Evolutionary conservation across 2,797 vertebrate species (phyloP), one percentile per base, ranked within the genome.

Genomic region (Octomys mimax): DNA sequence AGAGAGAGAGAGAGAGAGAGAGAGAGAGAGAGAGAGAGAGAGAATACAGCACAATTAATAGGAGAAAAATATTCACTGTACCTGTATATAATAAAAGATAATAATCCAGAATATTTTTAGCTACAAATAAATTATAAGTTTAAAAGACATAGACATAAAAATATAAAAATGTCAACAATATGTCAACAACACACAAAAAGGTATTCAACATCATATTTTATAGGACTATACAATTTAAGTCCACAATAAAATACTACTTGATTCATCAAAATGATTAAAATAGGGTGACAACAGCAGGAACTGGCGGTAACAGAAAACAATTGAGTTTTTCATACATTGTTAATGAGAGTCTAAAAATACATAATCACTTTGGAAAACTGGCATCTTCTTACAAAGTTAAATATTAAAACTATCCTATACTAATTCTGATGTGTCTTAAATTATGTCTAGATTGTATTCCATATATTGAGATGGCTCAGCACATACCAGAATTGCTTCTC

Each of bases 301-400:
- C 2, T 62, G 64, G 64, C 31, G 14, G 42, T 54, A 73, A 91
- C 18, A 26, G 16, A 57, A 78, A 78, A 70, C 64, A 80, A 73
- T 9, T n/a, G 14, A 6, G 71, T 10, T 75, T 70, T 75, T 94
- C 42, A 80, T 16, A 83, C 13, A 90, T 7, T 42, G 4, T 12
- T 57, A 9, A 1, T 78, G 22, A 24, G 16, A 46, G 31, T 61
- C 39, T 52, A 94, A 85, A 85, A 70, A 21, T 8, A 78, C 49
- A 52, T 6, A 19, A 78, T 33, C 28, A 78, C 46, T 78, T 52
- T 78, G 46, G 46, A 78, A 78, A 33, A 78, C 46, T 78, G 26
- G 28, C 46, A 78, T 52, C 59, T 89, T 77, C 71, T 79, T 46
- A 94, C 46, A 59, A 89, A 89, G 16, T 83, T 89, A 77, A 84